Base-by-base conservation (phyloP, 2,888 invertebrate species). In the Cacoxenus indagator region DNA sequence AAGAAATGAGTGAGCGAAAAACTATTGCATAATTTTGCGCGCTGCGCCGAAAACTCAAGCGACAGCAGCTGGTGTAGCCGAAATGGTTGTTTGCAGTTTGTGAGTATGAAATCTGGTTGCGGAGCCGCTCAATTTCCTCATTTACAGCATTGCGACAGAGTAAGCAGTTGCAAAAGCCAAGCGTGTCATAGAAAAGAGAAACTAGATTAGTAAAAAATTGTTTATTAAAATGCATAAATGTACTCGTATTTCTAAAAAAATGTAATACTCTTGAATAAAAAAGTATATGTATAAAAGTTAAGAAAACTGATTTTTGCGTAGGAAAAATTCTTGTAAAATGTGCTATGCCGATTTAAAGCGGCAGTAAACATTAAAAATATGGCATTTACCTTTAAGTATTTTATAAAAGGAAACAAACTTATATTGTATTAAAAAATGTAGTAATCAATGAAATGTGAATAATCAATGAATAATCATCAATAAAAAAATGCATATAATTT, bases 161-260 rank as follows among this genome's bases (percentile, higher is more conserved):
- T 81, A 76, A 81, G 17, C 9, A 22, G 75, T 72, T 71, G 77
- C 74, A 83, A 65, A 86, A 85, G 85, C 85, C 85, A 86, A 82
- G 84, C 85, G 82, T 80, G 82, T 84, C 85, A 85, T 76, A 84
- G 82, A 85, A 86, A 82, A 86, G 76, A 85, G 82, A 84, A 85
- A 84, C 85, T 85, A 84, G 74, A 85, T 85, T 85, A 85, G 85
- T 85, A 74, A 81, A 84, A 84, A 79, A 75, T 74, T 57, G 67
- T 75, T 75, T 70, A 76, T 77, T 77, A 74, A 73, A 70, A 31
- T 61, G 48, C 61, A 22, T 61, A 14, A 48, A 48, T 48, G 19
- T 48, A n/a, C 6, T 48, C 6, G 51, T 48, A 64, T 37, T 2
- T 24, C 24, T 55, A 24, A 22, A 43, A 43, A 14, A 8, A 8